Evolutionary conservation across 2,113 vertebrate species (phyloP), one percentile per base, ranked within the genome.

Genomic region (Vulpes vulpes): DNA sequence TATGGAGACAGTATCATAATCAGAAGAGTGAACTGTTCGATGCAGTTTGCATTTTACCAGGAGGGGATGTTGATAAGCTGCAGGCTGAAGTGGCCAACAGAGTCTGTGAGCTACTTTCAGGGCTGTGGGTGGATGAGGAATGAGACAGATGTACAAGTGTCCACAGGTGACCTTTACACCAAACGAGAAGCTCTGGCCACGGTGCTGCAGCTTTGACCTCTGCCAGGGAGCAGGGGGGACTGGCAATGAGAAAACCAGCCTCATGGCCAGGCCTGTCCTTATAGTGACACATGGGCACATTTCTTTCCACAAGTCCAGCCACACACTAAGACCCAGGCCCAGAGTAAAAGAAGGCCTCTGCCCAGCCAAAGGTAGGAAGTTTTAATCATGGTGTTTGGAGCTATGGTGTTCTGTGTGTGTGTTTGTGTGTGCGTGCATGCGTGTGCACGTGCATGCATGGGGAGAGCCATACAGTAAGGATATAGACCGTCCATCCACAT

Each of bases 101-200:
- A 35, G 20, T 86, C 83, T 27, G 15, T 0, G 1, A 87, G 85
- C 32, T 51, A 5, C 69, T 94, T 76, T 53, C 0, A 1, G 86
- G 62, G 22, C 4, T 32, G 20, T 64, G 60, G 49, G 74, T 30
- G 32, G 69, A 2, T 43, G 73, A 53, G 51, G n/a, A 15, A 25
- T 19, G 78, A 78, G 20, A 51, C 67, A 35, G 67, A n/a, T 0
- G 67, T 10, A 30, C 23, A 43, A 81, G 20, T 49, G 32, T 69
- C 5, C 0, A 23, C 6, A 35, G 53, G 15, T 64, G 35, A 59
- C 60, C 85, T 95, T 55, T 10, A 62, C 2, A 1, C 43, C 2
- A 1, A 20, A n/a, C 0, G 0, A 16, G 59, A 35, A 51, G n/a
- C 0, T 0, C 35, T 53, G 17, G 84, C 89, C 7, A 0, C 0